Percentiles rank a stretch among this genome's conserved stretches.
These are phyloP conservation scores for Apogon hyalosoma DNA, from an alignment of 2,797 vertebrate species.

Conservation along the genomic window DNA sequence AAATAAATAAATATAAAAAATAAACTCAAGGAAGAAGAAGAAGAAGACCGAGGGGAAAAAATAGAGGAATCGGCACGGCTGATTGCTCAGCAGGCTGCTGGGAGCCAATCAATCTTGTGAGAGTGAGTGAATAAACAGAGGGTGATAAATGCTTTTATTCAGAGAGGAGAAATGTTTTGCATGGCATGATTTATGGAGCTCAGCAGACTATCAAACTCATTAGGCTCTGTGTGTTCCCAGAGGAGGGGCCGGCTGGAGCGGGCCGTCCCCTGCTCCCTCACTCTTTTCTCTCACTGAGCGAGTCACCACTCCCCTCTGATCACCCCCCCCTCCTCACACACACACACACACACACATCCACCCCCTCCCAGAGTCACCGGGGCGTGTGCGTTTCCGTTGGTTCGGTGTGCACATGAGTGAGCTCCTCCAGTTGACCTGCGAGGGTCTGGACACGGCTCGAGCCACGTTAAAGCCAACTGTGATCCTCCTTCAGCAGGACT, in stretches of 20 bases:
- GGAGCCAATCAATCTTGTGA: conserved; percentile 98
- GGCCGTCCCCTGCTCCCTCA: conserved; percentile 70
- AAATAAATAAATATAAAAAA: conserved; percentile 66
- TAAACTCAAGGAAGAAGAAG: conserved; percentile 65
- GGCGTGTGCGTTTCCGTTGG: conserved; percentile 44
- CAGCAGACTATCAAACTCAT: conserved; percentile 99
- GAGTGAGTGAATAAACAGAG: conserved; percentile 99
- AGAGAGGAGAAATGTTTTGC: conserved; percentile 99
- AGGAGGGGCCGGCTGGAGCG: conserved; percentile 88
- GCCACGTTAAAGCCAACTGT: conserved; percentile 33
- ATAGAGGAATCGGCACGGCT: conserved; percentile 87
- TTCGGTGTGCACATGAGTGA: conserved; percentile 53
- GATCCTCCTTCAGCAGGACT: conserved; percentile 58
- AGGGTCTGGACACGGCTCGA: conserved; percentile 38
- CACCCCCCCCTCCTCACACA: conserved; percentile 46
- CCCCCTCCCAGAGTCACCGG: conserved; percentile 45
- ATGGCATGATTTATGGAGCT: conserved; percentile 99
- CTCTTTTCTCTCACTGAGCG: conserved; percentile 34
- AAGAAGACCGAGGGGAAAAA: conserved; percentile 65
- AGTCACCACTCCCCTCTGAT: conserved; percentile 52
- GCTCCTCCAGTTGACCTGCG: conserved; percentile 56
- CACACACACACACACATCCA: no score
- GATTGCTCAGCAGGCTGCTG: conserved; percentile 92
- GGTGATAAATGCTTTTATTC: conserved; percentile 99
- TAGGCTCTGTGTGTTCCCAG: conserved; percentile 95